A percentile compares a stretch with the other conserved stretches of the same genome.
Evolutionary conservation across 2,797 vertebrate species (phyloP).

Genomic region (Scyliorhinus canicula): DNA sequence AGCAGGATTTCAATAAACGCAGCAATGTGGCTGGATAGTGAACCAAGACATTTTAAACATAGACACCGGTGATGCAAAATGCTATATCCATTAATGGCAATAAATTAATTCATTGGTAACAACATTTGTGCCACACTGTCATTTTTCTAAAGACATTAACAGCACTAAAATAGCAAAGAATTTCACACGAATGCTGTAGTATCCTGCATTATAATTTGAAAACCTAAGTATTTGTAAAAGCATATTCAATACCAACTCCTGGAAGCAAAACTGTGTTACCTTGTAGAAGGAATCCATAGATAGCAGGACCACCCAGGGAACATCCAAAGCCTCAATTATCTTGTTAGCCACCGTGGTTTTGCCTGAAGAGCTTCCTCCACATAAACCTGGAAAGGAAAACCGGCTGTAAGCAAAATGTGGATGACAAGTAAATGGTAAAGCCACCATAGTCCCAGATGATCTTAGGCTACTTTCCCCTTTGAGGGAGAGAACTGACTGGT

Average conservation of each 20-base stretch:
- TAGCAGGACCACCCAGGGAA: conserved; percentile 84
- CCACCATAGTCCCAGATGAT: too few species aligned
- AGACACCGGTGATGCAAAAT: background rate
- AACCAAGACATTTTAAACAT: background rate
- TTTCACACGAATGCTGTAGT: background rate
- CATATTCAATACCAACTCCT: background rate
- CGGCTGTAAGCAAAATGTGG: background rate
- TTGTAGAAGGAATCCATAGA: conserved; percentile 92
- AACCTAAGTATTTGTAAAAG: background rate
- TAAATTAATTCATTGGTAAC: background rate
- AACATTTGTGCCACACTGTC: background rate
- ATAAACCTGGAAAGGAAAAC: conserved; percentile 60
- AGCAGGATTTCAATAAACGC: background rate
- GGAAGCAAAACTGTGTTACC: conserved; percentile 47
- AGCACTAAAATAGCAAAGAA: background rate
- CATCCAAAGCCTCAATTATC: conserved; percentile 82
- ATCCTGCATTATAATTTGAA: background rate
- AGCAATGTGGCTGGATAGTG: background rate
- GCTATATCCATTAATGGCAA: background rate
- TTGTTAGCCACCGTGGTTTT: conserved; percentile 85
- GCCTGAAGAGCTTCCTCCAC: conserved; percentile 80
- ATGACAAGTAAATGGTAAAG: too few species aligned
- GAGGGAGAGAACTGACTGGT: too few species aligned
- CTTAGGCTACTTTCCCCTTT: too few species aligned
- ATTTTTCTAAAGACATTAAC: background rate